Evolutionary conservation across 2,888 invertebrate genomes (phyloP), one percentile per base, ranked within the genome.

Genomic region (Prosopocoilus inquinatus): DNA sequence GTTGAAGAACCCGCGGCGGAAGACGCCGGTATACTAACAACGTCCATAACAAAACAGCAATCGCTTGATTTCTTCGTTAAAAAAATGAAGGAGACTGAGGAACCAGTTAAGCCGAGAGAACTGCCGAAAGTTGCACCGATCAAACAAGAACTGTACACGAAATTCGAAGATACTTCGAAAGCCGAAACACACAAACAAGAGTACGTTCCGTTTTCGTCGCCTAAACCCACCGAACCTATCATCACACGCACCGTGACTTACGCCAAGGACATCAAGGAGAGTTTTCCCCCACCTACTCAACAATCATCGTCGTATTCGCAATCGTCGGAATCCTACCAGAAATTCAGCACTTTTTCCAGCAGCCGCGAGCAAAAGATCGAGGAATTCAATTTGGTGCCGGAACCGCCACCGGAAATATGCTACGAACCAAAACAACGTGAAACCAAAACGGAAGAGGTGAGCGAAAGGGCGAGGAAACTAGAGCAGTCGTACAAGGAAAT

Each of bases 341-440:
- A 68, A 51, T 65, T 59, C 36, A 66, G 66, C 47, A 59, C 67
- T 5, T 62, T 59, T 47, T 62, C 65, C 12, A 38, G 61, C 60
- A 50, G 50, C n/a, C 48, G 50, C 15, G 36, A 49, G 5, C 63
- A 67, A 43, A 47, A 67, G 66, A 58, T 75, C 64, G 67, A 81
- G 67, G 79, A 81, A 55, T 78, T 86, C 46, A 80, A 81, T 67
- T 70, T 88, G 2, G 78, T 81, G 51, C 87, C 87, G 0, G 88
- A 86, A 64, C 84, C 87, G n/a, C 87, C 88, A 8, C 87, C 88
- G 34, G 85, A 87, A 75, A 84, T 87, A 45, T 84, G 84, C 36
- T 87, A 81, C 63, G 81, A 83, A 53, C 83, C 86, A 47, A 81
- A 84, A 1, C 82, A 82, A 67, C 66, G 67, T 4, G 66, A 73